These are phyloP conservation scores for Sciurus carolinensis DNA, from an alignment of 2,797 vertebrate genomes.

Conservation along the genomic window DNA sequence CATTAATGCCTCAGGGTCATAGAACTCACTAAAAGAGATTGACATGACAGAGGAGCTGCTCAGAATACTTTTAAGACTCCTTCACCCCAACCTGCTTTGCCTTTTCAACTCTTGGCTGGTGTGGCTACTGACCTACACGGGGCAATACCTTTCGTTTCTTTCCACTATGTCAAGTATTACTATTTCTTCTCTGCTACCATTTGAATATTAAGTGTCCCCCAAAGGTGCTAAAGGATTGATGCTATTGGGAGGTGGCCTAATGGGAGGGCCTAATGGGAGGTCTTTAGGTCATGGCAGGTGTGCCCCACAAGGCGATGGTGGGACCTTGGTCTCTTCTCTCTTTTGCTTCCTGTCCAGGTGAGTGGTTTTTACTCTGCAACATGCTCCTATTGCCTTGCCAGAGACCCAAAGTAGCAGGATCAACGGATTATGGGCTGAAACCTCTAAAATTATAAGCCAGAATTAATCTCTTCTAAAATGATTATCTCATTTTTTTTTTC, in stretches of 20 bases:
- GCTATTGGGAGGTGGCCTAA: not conserved
- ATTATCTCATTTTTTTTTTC: not conserved
- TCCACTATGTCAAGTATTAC: not conserved
- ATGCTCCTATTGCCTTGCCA: not conserved
- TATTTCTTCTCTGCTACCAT: not conserved
- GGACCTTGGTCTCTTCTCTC: not conserved
- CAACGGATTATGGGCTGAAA: too few species aligned
- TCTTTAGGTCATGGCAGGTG: not conserved
- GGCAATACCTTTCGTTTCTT: not conserved
- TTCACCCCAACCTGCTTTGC: accelerated
- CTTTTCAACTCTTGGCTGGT: not conserved
- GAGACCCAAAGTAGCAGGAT: not conserved
- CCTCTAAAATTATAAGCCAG: not conserved
- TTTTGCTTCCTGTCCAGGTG: not conserved
- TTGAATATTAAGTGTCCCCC: not conserved
- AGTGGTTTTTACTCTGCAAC: not conserved
- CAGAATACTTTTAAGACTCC: not conserved
- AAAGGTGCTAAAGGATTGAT: not conserved
- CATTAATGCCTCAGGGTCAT: conserved; percentile 95
- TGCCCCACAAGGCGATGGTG: too few species aligned
- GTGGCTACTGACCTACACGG: not conserved
- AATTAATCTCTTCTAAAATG: not conserved
- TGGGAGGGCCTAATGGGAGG: not conserved
- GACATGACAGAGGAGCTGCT: not conserved
- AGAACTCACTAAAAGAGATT: conserved; percentile 94